Evolutionary conservation across 2,888 invertebrate genomes (phyloP), one percentile per base, ranked within the genome.

Genomic region (Toxonevra muliebris): DNA sequence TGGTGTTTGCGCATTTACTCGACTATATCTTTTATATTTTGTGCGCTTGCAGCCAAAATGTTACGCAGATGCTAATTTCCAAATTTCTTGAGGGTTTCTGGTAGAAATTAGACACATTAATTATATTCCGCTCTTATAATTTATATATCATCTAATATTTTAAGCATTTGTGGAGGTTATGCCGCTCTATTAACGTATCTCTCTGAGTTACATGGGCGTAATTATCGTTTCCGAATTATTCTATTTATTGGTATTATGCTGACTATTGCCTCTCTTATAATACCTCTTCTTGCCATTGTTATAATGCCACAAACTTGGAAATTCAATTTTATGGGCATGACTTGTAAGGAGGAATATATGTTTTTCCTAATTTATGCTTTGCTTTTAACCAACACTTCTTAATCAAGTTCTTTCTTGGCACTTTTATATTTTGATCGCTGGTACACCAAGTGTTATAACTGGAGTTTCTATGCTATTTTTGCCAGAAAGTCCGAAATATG

Each of bases 41-140:
- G 1, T 88, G 89, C 3, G 89, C 90, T 8, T 80, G 90, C 66
- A 89, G 91, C 65, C 91, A 91, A 76, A 89, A 86, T 75, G 90
- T 89, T 75, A 86, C 88, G 66, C 86, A 90, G 82, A 86, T 93
- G 19, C 86, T 92, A 71, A 78, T 90, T 52, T 88, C 90, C n/a
- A 91, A 92, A 80, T 92, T 90, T 81, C 81, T 90, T 61, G 90
- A 90, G 67, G 94, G 94, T 2, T 89, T 93, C 73, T 87, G 92
- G 93, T 93, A 80, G 90, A 91, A 87, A n/a, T n/a, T n/a, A 0
- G 8, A 13, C 48, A 7, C 13, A 48, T 7, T 48, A 48, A n/a
- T 48, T n/a, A 5, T 11, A 48, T 7, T 48, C 45, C 45, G 1
- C 0, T 12, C 15, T 3, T 15, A 68, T 54, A 59, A 4, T 40